Percentiles rank a stretch among this genome's conserved stretches.
Evolutionary conservation across 2,797 vertebrate genomes (phyloP).

Genomic region (Champsocephalus esox): DNA sequence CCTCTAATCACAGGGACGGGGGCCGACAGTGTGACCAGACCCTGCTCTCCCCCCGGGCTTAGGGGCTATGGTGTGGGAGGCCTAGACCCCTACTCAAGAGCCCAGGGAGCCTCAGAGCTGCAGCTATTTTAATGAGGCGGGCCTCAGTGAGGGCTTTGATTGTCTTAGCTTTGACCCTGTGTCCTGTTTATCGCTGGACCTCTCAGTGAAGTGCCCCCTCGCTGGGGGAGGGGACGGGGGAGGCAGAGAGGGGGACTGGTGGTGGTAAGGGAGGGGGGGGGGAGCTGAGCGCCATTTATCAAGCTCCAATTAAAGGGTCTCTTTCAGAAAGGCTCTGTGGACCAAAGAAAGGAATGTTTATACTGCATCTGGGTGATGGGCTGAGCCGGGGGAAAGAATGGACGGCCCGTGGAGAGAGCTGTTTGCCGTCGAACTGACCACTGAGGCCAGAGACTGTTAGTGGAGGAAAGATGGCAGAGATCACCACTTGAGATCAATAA

Average conservation of each 20-base stretch:
- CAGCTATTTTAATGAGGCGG: constrained; percentile 80
- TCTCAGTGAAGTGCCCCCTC: constrained; percentile 68
- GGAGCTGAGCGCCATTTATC: constrained; percentile 74
- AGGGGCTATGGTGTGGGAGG: constrained; percentile 47
- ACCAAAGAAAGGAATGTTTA: constrained; percentile 87
- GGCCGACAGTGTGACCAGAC: constrained; percentile 17
- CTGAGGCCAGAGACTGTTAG: constrained; percentile 36
- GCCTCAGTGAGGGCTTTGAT: constrained; percentile 72
- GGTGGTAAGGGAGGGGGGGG: constrained; percentile 19
- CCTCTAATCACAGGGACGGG: constrained; percentile 14
- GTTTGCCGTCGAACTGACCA: constrained; percentile 74
- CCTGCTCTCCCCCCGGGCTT: not conserved
- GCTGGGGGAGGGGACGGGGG: constrained; percentile 39
- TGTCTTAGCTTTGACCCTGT: constrained; percentile 80
- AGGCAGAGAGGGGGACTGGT: constrained; percentile 49
- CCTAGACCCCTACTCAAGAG: constrained; percentile 34
- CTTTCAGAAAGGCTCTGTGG: constrained; percentile 81
- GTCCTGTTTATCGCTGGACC: constrained; percentile 73
- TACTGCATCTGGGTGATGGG: constrained; percentile 78
- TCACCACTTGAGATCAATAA: constrained; percentile 15
- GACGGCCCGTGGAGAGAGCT: constrained; percentile 69
- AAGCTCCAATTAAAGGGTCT: constrained; percentile 84
- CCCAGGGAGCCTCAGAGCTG: constrained; percentile 58
- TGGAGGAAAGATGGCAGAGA: constrained; percentile 21
- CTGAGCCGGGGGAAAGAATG: constrained; percentile 71